These are phyloP conservation scores for Trididemnum miniatum DNA, from an alignment of 23 tunicate species.

Conservation along the genomic window DNA sequence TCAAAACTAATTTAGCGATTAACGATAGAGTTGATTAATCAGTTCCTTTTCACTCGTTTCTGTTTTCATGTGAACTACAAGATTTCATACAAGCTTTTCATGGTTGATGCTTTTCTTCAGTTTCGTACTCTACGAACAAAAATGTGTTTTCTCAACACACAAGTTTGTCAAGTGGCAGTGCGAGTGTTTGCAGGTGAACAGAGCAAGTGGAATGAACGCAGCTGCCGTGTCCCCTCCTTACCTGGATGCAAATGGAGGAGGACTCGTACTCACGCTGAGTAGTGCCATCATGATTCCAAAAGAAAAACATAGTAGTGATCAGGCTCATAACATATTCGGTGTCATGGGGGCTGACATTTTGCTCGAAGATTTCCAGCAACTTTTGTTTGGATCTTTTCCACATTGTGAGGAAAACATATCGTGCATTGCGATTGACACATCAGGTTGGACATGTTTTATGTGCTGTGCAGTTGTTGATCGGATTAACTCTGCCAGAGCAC, in stretches of 20 bases:
- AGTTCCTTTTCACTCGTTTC: no score
- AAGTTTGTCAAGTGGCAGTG: no score
- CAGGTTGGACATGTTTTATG: conserved; percentile 32
- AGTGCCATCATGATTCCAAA: conserved; percentile 34
- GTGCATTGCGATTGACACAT: conserved; percentile 64
- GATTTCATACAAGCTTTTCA: no score
- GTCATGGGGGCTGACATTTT: conserved; percentile 75
- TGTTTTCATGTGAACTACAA: no score
- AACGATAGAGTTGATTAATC: no score
- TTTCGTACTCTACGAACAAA: no score
- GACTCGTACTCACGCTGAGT: conserved; percentile 67
- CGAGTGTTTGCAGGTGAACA: background rate
- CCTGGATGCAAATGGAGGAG: conserved; percentile 60
- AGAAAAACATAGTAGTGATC: background rate
- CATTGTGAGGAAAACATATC: conserved; percentile 27
- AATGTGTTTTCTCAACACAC: no score
- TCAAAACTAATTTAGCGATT: no score
- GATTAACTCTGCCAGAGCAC: no score
- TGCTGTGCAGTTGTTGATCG: background rate
- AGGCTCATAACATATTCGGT: conserved; percentile 31
- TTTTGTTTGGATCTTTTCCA: conserved; percentile 19
- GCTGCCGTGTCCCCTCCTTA: conserved; percentile 83
- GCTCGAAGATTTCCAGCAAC: conserved; percentile 30
- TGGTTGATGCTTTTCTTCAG: no score
- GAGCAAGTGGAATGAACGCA: background rate